Percentiles rank a stretch among this genome's conserved stretches.
These are phyloP conservation scores for Athalia circularis DNA, from an alignment of 2,888 invertebrate species.

Conservation along the genomic window DNA sequence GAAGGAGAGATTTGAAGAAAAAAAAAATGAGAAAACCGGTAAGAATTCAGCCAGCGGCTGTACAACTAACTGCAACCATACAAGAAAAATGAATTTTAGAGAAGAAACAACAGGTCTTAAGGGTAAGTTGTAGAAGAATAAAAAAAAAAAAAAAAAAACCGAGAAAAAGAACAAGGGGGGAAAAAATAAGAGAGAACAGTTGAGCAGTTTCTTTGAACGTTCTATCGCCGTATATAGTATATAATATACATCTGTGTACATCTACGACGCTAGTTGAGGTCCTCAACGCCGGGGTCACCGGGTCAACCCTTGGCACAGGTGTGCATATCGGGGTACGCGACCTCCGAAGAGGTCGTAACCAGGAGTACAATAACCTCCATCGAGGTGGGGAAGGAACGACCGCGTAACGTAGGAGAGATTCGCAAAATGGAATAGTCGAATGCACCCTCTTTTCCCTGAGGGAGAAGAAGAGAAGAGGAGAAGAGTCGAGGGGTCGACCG, in stretches of 20 bases:
- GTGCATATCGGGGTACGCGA: slow-evolving; percentile 41
- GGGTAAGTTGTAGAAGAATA: background rate
- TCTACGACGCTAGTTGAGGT: slow-evolving; percentile 7
- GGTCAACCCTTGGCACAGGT: slow-evolving; percentile 41
- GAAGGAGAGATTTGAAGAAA: no score
- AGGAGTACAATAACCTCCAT: slow-evolving; percentile 40
- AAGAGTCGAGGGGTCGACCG: background rate
- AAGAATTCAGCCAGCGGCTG: no score
- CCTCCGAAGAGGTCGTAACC: slow-evolving; percentile 41
- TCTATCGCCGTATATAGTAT: slow-evolving; percentile 1
- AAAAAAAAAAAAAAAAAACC: background rate
- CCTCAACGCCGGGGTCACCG: slow-evolving; percentile 32
- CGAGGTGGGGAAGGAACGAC: slow-evolving; percentile 23
- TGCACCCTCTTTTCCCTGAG: slow-evolving; percentile 30
- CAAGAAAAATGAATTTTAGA: background rate
- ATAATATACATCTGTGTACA: background rate
- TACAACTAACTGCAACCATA: background rate
- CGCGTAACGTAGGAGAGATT: slow-evolving; percentile 28
- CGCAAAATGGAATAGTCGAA: slow-evolving; percentile 45
- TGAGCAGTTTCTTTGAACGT: background rate
- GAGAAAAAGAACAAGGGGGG: background rate
- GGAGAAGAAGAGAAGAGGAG: slow-evolving; percentile 20
- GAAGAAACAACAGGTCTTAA: background rate
- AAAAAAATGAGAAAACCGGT: no score
- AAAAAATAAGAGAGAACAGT: background rate